Conservation (phyloP, 2,113 vertebrate species). For the Nerophis lumbriciformis region DNA sequence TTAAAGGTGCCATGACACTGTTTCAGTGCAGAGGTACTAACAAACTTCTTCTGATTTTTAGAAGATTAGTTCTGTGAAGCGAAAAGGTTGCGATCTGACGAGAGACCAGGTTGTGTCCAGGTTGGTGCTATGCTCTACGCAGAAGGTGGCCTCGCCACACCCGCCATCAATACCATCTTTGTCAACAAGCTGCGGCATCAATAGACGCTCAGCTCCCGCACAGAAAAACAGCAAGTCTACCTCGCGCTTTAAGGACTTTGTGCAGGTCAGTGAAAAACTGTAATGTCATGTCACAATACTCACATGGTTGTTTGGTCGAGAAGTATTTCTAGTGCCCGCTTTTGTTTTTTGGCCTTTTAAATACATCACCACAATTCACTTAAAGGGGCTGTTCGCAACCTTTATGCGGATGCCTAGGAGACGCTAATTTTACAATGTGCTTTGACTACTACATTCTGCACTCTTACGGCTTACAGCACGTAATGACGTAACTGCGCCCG, state of each 20-base stretch:
- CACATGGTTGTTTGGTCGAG: too few relatives aligned
- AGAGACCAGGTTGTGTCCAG: slow-evolving; percentile 71
- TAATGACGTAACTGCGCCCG: too few relatives aligned
- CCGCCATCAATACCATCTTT: background rate
- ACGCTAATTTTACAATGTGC: too few relatives aligned
- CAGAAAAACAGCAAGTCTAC: slow-evolving; percentile 43
- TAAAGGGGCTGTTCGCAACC: too few relatives aligned
- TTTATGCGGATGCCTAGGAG: too few relatives aligned
- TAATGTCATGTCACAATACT: too few relatives aligned
- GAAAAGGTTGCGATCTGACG: slow-evolving; percentile 55
- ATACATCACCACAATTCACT: too few relatives aligned
- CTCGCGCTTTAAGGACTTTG: slow-evolving; percentile 72
- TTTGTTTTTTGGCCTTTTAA: too few relatives aligned
- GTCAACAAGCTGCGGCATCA: slow-evolving; percentile 15
- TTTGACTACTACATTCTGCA: too few relatives aligned
- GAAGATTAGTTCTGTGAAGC: slow-evolving; percentile 59
- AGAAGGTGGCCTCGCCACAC: slow-evolving; percentile 65
- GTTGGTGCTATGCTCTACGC: slow-evolving; percentile 78
- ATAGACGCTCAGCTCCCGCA: background rate
- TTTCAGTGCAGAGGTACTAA: background rate
- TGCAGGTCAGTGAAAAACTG: slow-evolving; percentile 72
- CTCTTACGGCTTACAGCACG: too few relatives aligned
- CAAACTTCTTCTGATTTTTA: slow-evolving; percentile 29
- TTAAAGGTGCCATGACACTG: background rate
- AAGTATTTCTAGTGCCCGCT: too few relatives aligned